phyloP scores from a whole-genome alignment of 2,888 invertebrate genomes.

The Aphidius colemani region DNA sequence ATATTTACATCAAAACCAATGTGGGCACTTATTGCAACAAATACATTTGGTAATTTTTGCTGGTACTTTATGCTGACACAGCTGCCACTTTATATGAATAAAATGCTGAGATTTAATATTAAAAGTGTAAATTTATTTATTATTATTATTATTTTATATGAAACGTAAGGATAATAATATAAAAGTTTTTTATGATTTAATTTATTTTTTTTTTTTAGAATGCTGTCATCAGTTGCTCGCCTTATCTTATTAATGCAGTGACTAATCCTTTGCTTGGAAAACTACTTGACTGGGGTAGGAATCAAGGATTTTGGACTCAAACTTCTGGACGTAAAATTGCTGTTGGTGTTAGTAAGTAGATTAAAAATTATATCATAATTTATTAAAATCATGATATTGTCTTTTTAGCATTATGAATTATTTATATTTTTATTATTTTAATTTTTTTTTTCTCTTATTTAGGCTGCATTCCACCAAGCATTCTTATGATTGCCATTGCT shows the following conservation, averaged over 20 bases:
- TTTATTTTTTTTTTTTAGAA: constrained; percentile 41
- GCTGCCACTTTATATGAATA: constrained; percentile 62
- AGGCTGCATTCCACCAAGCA: constrained; percentile 50
- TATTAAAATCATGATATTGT: not conserved
- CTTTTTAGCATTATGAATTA: not conserved
- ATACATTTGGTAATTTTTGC: constrained; percentile 61
- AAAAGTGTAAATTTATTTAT: constrained; percentile 52
- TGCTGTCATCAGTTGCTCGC: constrained; percentile 47
- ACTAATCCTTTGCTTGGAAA: constrained; percentile 48
- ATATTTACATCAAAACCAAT: constrained; percentile 61
- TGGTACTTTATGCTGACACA: constrained; percentile 63
- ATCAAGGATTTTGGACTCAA: constrained; percentile 47
- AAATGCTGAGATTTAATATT: constrained; percentile 60
- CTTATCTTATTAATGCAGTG: constrained; percentile 50
- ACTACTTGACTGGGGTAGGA: constrained; percentile 48
- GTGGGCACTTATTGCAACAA: constrained; percentile 59
- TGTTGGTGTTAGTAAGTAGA: constrained; percentile 49
- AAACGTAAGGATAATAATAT: too few species aligned
- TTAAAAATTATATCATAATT: not conserved
- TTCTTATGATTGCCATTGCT: constrained; percentile 47
- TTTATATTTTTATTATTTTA: not conserved
- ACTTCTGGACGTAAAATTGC: constrained; percentile 52
- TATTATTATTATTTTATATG: not conserved
- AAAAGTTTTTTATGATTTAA: not conserved
- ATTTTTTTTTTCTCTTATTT: constrained; percentile 17